Evolutionary conservation across 2,797 vertebrate genomes (phyloP).

Genomic region (Ctenochaetus hawaiiensis): DNA sequence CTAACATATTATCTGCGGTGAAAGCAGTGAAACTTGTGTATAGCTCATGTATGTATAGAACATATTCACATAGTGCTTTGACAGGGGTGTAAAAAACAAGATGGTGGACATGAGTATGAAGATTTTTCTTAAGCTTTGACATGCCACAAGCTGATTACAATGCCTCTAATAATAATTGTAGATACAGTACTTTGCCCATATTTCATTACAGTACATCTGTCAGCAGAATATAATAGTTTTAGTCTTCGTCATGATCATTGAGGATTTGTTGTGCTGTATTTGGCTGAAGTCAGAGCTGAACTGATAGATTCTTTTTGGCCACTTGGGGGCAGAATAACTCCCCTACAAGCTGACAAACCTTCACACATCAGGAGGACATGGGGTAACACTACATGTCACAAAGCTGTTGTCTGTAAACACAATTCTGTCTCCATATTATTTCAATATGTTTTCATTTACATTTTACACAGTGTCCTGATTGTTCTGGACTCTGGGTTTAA

Average conservation of each 20-base stretch:
- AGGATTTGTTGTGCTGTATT: not conserved
- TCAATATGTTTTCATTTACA: too few species aligned
- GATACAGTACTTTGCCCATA: too few species aligned
- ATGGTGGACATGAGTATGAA: not conserved
- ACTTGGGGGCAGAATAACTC: conserved; percentile 22
- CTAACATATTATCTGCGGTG: rapidly evolving
- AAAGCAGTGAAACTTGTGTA: not conserved
- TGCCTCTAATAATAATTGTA: not conserved
- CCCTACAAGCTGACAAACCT: not conserved
- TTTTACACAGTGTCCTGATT: too few species aligned
- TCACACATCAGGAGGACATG: not conserved
- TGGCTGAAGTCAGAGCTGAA: conserved; percentile 7
- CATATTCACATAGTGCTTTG: not conserved
- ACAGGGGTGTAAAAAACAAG: not conserved
- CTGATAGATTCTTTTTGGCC: conserved; percentile 1
- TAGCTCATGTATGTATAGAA: not conserved
- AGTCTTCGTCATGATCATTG: not conserved
- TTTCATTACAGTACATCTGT: not conserved
- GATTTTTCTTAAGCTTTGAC: not conserved
- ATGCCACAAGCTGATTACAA: not conserved
- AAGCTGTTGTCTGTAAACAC: too few species aligned
- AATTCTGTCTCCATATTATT: too few species aligned
- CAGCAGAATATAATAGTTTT: not conserved
- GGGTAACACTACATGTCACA: not conserved
- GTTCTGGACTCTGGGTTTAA: too few species aligned